A percentile compares a stretch with the other conserved stretches of the same genome.
Evolutionary conservation across 2,888 invertebrate genomes (phyloP).

Genomic region (Chrysina gloriosa): DNA sequence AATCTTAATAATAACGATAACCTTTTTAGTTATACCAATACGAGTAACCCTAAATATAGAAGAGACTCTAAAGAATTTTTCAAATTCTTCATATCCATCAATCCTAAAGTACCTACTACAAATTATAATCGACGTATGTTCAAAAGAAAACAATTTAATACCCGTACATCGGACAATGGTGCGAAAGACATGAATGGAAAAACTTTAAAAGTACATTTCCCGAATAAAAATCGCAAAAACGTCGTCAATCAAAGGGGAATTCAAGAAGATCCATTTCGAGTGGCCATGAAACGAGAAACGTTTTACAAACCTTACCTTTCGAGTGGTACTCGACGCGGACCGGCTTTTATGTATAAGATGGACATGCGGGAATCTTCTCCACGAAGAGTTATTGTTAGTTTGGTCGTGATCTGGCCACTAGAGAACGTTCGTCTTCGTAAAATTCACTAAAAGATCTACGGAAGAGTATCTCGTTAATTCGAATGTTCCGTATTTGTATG

Average conservation of each 20-base stretch:
- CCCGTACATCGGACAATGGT: constrained; percentile 19
- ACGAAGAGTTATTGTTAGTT: constrained; percentile 40
- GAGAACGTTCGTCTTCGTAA: constrained; percentile 33
- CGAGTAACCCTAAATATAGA: too few relatives aligned
- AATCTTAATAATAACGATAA: too few relatives aligned
- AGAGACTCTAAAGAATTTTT: too few relatives aligned
- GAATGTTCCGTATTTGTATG: too few relatives aligned
- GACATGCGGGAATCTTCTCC: constrained; percentile 34
- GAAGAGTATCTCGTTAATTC: constrained; percentile 61
- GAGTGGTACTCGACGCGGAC: constrained; percentile 34
- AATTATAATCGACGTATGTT: background rate
- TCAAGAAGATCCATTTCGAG: constrained; percentile 45
- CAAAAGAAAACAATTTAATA: constrained; percentile 21
- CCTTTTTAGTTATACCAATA: too few relatives aligned
- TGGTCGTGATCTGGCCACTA: constrained; percentile 43
- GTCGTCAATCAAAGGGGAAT: constrained; percentile 40
- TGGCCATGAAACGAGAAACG: constrained; percentile 45
- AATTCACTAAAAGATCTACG: constrained; percentile 49
- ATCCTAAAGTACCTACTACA: too few relatives aligned
- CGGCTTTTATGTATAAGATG: constrained; percentile 38
- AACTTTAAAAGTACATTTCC: constrained; percentile 35
- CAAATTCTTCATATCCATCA: too few relatives aligned
- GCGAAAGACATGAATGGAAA: constrained; percentile 15
- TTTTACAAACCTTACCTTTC: constrained; percentile 46
- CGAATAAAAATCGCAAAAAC: constrained; percentile 30